These are phyloP conservation scores for Bugula neritina DNA, from an alignment of 2,888 invertebrate species.

Conservation along the genomic window DNA sequence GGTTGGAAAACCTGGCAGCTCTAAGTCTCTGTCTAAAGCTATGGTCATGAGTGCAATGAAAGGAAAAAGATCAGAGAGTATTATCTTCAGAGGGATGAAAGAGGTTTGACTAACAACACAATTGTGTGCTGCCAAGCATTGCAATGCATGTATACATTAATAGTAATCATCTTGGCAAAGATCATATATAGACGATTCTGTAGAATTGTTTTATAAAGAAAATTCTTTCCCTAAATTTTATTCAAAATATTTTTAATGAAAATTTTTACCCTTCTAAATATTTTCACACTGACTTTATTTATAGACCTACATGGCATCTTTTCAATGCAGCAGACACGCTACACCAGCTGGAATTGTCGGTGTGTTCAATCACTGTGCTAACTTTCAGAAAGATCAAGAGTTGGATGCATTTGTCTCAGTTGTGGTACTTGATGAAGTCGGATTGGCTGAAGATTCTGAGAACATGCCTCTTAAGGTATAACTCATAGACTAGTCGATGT, in stretches of 20 bases:
- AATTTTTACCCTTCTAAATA: too few relatives aligned
- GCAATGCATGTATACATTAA: too few relatives aligned
- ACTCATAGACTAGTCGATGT: neutral
- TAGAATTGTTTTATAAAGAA: too few relatives aligned
- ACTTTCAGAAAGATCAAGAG: conserved; percentile 27
- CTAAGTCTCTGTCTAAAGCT: too few relatives aligned
- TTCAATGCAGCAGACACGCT: conserved; percentile 31
- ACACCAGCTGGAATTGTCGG: conserved; percentile 29
- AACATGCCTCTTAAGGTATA: conserved; percentile 32
- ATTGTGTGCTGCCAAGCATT: too few relatives aligned
- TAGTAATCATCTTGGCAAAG: too few relatives aligned
- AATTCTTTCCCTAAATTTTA: too few relatives aligned
- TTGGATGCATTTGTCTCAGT: conserved; percentile 30
- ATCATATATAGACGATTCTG: too few relatives aligned
- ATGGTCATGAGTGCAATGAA: conserved; percentile 49
- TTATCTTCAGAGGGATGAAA: conserved; percentile 41
- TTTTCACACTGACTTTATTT: too few relatives aligned
- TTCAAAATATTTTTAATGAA: too few relatives aligned
- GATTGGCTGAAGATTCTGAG: conserved; percentile 31
- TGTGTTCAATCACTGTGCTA: conserved; percentile 30
- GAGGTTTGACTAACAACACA: too few relatives aligned
- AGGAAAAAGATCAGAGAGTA: conserved; percentile 40
- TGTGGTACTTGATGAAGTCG: conserved; percentile 32
- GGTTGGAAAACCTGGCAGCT: too few relatives aligned
- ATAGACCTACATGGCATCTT: conserved; percentile 29